Conservation (phyloP, 2,113 vertebrate species). For the Cnemophilus loriae region DNA sequence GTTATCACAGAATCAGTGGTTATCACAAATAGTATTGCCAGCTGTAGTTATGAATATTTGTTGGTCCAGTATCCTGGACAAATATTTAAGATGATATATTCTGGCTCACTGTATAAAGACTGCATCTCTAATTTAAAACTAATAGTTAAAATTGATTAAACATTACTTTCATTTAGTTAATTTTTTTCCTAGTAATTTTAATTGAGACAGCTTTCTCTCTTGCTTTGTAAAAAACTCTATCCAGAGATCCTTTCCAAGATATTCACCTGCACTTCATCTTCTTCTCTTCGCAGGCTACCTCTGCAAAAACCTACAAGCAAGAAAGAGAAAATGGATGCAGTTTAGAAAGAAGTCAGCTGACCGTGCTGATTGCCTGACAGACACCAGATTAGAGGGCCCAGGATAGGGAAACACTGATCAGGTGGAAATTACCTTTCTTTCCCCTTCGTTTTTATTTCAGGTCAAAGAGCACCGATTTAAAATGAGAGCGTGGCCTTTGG, state of each 20-base stretch:
- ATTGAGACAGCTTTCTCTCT: background rate
- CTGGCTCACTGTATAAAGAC: background rate
- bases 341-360: background rate
- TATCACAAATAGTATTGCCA: background rate
- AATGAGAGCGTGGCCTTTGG: background rate
- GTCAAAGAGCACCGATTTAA: background rate
- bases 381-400: background rate
- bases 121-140: background rate
- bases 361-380: background rate
- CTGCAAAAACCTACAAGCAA: background rate
- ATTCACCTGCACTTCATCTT: background rate
- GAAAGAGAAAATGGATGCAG: background rate
- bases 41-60: background rate
- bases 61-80: background rate
- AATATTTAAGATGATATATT: background rate
- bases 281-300: background rate
- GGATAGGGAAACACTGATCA: background rate
- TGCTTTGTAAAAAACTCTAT: background rate
- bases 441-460: background rate
- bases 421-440: background rate
- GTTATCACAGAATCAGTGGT: background rate
- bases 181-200: background rate
- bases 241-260: background rate
- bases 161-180: background rate
- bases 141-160: background rate